Base-by-base conservation (phyloP, 2,797 vertebrate genomes). In the Pyrocephalus nanus region DNA sequence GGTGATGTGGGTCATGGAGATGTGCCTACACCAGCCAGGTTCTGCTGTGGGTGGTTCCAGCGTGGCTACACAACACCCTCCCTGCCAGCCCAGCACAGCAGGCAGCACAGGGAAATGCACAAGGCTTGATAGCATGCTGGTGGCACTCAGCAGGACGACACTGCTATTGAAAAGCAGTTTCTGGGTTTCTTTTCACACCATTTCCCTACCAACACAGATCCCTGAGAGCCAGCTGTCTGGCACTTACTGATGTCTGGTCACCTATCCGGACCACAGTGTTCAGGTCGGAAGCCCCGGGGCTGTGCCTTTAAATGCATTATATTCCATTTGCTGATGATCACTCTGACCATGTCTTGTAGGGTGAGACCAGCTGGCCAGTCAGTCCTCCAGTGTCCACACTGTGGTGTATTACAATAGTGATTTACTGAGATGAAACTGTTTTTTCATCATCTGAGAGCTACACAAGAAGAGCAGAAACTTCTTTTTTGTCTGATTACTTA, bases 61-160 rank as follows among this genome's bases (percentile, higher is more conserved):
- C 0, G 0, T 3, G 64, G 58, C n/a, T 40, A 40, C 62, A 43
- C 0, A 2, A n/a, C 38, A 12, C 7, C 8, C 3, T 8, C 15
- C 21, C 22, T 90, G 88, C 66, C 34, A 38, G 4, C 11, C 0
- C 3, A 26, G 66, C 6, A 8, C 2, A 19, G 53, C 0, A 0
- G 26, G 36, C 20, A 34, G 69, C 47, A 6, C 57, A 20, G 51
- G 54, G 54, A 79, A 48, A 42, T 2, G 27, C 20, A 32, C 47
- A 2, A 1, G 42, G 23, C 55, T 55, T 1, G 2, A 40, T 51
- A 40, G 65, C 26, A 48, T 0, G 1, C 30, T 11, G n/a, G 34
- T 32, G 29, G 26, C 72, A 80, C 47, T 18, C 80, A 51, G 50
- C 25, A 36, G 48, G 36, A n/a, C 51, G 67, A 43, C 22, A 5